Conservation (phyloP, 2,113 vertebrate genomes). For the Muntiacus reevesi region DNA sequence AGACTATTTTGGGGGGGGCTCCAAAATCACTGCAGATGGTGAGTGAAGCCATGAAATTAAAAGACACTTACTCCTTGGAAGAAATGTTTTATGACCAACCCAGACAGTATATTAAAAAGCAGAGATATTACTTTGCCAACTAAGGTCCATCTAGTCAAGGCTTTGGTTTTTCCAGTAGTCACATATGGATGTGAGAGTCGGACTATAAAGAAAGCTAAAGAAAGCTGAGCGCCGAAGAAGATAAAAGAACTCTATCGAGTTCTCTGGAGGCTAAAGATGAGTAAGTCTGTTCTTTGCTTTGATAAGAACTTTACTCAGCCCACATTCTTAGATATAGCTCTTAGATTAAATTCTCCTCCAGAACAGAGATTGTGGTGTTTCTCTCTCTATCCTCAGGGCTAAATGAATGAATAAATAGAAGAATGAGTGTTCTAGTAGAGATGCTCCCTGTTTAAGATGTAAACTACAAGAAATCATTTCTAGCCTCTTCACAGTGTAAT, state of each 20-base stretch:
- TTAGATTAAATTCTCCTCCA: background rate
- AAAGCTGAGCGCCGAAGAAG: background rate
- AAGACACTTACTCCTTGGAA: background rate
- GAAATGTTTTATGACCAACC: background rate
- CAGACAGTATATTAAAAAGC: background rate
- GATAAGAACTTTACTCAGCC: background rate
- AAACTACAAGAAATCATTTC: background rate
- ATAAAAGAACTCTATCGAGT: background rate
- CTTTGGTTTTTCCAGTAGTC: background rate
- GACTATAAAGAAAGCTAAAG: background rate
- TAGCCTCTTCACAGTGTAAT: background rate
- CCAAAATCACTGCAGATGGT: background rate
- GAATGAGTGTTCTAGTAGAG: background rate
- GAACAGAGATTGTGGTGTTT: background rate
- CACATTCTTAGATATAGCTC: conserved; percentile 9
- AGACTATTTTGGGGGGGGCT: background rate
- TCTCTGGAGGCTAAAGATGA: background rate
- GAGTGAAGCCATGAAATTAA: background rate
- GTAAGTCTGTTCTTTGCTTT: background rate
- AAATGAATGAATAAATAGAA: background rate
- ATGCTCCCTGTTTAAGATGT: background rate
- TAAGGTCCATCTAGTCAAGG: background rate
- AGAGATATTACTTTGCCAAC: background rate
- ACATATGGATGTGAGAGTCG: background rate
- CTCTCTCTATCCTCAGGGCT: background rate